Evolutionary conservation across 2,888 invertebrate species (phyloP).

Genomic region (Sturmia bella): DNA sequence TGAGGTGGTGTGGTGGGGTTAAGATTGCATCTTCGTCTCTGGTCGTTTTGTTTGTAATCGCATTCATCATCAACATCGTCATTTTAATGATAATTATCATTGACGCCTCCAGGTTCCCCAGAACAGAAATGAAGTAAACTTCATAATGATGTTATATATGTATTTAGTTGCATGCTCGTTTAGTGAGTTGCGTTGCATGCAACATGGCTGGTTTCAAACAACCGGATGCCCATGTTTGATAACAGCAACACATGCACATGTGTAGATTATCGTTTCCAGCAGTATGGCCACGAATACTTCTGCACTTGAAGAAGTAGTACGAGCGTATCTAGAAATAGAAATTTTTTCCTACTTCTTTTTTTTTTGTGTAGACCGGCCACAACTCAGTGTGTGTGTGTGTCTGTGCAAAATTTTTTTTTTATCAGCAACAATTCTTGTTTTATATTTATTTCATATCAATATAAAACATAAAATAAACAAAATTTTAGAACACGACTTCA

Average conservation of each 20-base stretch:
- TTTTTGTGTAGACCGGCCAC: not conserved
- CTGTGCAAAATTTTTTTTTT: constrained; percentile 19
- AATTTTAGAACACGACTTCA: not conserved
- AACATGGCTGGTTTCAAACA: constrained; percentile 61
- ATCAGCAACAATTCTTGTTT: constrained; percentile 68
- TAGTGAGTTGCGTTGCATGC: constrained; percentile 59
- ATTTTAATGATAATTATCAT: constrained; percentile 33
- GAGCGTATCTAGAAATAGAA: constrained; percentile 11
- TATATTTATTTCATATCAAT: constrained; percentile 30
- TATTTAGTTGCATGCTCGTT: constrained; percentile 23
- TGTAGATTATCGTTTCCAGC: constrained; percentile 28
- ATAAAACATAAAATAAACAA: constrained; percentile 6
- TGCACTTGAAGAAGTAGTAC: not conserved
- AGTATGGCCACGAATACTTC: constrained; percentile 30
- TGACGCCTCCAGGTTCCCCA: not conserved
- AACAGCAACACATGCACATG: constrained; percentile 62
- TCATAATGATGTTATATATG: constrained; percentile 39
- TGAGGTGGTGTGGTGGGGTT: not conserved
- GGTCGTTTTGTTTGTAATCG: constrained; percentile 53
- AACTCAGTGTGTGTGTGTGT: constrained; percentile 3
- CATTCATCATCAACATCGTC: constrained; percentile 45
- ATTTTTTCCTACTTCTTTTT: constrained; percentile 33
- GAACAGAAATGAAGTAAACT: not conserved
- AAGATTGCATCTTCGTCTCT: constrained; percentile 62
- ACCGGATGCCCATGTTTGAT: constrained; percentile 68